Evolutionary conservation across 2,113 vertebrate genomes (phyloP).

Genomic region (Cheilinus undulatus): DNA sequence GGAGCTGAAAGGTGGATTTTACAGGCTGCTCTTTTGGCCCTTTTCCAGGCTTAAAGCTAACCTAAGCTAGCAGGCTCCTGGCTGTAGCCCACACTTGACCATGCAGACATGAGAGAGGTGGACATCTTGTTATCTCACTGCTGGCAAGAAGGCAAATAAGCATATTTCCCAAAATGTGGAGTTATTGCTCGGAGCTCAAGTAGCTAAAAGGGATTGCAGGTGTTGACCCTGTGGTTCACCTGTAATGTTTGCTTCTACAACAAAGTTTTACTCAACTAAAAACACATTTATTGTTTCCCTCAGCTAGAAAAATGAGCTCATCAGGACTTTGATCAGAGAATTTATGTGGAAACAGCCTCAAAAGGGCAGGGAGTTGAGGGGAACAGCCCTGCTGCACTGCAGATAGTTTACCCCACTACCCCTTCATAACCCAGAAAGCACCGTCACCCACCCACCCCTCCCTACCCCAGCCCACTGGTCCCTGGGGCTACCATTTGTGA

Average conservation of each 20-base stretch:
- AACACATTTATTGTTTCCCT: background rate
- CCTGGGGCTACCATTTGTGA: slow-evolving; percentile 83
- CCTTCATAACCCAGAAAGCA: slow-evolving; percentile 48
- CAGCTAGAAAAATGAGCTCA: background rate
- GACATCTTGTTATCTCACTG: background rate
- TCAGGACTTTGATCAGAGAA: background rate
- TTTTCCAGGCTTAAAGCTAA: background rate
- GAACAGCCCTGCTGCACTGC: slow-evolving; percentile 19
- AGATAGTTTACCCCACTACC: slow-evolving; percentile 52
- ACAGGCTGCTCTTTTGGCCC: background rate
- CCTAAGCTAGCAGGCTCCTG: background rate
- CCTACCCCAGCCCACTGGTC: slow-evolving; percentile 61
- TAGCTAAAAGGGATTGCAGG: background rate
- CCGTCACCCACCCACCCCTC: slow-evolving; percentile 57
- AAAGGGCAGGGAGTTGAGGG: slow-evolving; percentile 5
- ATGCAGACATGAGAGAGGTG: background rate
- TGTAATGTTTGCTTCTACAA: background rate
- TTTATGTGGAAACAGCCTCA: slow-evolving; percentile 11
- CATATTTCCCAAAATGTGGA: background rate
- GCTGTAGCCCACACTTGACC: slow-evolving; percentile 1
- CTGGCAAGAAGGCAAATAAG: background rate
- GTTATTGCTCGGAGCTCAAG: background rate
- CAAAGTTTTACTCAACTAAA: background rate
- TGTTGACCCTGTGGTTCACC: slow-evolving; percentile 15
- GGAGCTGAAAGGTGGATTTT: background rate